phyloP scores from a whole-genome alignment of 2,888 invertebrate species.

The Acleris holmiana region DNA sequence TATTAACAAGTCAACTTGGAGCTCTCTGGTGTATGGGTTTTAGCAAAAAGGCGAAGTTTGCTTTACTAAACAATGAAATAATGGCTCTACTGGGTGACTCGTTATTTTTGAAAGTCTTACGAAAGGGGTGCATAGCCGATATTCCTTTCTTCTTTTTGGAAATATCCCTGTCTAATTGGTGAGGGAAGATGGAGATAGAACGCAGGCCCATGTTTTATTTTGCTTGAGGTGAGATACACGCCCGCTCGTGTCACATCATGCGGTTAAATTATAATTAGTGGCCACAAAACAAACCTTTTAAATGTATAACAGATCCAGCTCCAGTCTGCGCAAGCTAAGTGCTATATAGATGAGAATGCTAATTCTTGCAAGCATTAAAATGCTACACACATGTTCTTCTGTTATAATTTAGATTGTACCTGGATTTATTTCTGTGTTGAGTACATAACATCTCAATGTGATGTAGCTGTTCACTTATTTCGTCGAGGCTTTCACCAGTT shows the following conservation, averaged over 20 bases:
- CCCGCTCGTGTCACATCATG: neutral
- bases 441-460: conserved; percentile 11
- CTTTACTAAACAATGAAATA: conserved; percentile 16
- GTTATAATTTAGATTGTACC: too few relatives aligned
- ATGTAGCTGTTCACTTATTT: conserved; percentile 10
- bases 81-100: neutral
- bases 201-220: neutral
- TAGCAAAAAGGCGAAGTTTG: conserved; percentile 23
- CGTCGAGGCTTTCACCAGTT: conserved; percentile 8
- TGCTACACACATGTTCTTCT: too few relatives aligned
- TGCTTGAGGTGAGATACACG: neutral
- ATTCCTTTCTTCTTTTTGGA: too few relatives aligned
- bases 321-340: neutral
- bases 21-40: conserved; percentile 18
- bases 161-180: too few relatives aligned
- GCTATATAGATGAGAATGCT: too few relatives aligned
- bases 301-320: neutral
- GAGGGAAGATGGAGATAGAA: too few relatives aligned
- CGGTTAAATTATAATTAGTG: neutral
- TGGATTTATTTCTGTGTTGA: too few relatives aligned
- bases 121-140: too few relatives aligned
- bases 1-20: conserved; percentile 30
- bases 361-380: too few relatives aligned
- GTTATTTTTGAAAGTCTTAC: neutral
- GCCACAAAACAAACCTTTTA: too few relatives aligned